phyloP scores from a whole-genome alignment of 1,140 invertebrate species.

The Linepithema humile region DNA sequence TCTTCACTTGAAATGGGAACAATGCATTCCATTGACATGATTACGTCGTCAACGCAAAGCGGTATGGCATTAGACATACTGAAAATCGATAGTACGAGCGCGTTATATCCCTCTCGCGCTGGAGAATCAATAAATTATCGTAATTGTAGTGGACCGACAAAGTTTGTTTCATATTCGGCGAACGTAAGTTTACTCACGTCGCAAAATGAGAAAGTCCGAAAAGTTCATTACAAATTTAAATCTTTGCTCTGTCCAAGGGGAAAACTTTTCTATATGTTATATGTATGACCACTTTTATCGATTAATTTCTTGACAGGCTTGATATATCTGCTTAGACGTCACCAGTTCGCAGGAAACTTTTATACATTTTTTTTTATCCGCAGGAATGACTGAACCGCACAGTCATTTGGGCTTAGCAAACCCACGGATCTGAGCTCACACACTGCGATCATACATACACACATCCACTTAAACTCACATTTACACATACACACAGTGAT shows the following conservation, averaged over 20 bases:
- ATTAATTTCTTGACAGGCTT: too few species aligned
- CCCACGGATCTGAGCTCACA: too few species aligned
- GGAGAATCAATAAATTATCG: neutral
- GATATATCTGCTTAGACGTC: too few species aligned
- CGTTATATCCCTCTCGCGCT: neutral
- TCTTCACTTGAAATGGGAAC: slow-evolving; percentile 21
- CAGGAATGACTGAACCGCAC: too few species aligned
- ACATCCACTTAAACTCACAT: too few species aligned
- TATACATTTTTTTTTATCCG: too few species aligned
- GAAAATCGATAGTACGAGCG: slow-evolving; percentile 8
- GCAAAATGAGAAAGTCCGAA: neutral
- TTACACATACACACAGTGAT: too few species aligned
- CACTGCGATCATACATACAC: too few species aligned
- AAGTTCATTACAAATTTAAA: neutral
- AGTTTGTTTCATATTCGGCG: neutral
- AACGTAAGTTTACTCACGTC: neutral
- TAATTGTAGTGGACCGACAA: neutral
- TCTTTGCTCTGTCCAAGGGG: neutral
- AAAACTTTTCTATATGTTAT: too few species aligned
- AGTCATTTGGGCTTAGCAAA: too few species aligned
- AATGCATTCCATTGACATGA: neutral
- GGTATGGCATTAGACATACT: neutral
- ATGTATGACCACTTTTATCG: too few species aligned
- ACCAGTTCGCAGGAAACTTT: too few species aligned
- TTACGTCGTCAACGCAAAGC: neutral